Evolutionary conservation across 2,888 invertebrate species (phyloP), one percentile per base, ranked within the genome.

Genomic region (Mesorhabditis sp.): DNA sequence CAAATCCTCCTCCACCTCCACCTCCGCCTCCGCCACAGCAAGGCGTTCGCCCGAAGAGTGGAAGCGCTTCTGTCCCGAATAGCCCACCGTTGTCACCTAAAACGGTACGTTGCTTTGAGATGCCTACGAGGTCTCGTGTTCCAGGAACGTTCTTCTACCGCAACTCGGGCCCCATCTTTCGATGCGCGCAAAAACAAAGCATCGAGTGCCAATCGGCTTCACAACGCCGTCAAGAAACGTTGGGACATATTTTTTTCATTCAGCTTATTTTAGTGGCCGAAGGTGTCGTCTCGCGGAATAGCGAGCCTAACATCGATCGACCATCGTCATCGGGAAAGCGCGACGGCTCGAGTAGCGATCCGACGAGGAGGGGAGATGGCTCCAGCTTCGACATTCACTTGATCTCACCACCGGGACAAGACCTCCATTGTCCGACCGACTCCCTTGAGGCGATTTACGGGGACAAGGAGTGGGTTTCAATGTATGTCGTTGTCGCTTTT

Each of bases 391-490:
- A 42, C 62, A 50, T 67, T 68, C 61, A 72, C 69, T 66, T 83
- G 10, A 62, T 73, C 42, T 66, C 68, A n/a, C 84, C 84, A 3
- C 80, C 82, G 3, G 79, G 78, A 5, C 65, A 82, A 43, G 76
- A 79, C 4, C 61, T 28, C 6, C 83, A 85, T 65, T 79, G 78
- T 62, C 74, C 81, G 1, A 41, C 70, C 15, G 74, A 76, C 4
- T 72, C 74, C 2, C 67, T 84, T 28, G 41, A 72, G 28, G 67
- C 64, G n/a, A 69, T 83, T 28, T 79, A 82, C 65, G 67, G 70
- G 0, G 45, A 66, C 41, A 72, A 74, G 2, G 70, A 68, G 44
- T 64, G 6, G 15, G 64, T 68, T 73, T 75, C n/a, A 70, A 70
- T 73, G 13, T 61, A 62, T 45, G 42, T 63, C 44, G 43, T 45